Base-by-base conservation (phyloP, 2,888 invertebrate genomes). In the Lottia scabra region DNA sequence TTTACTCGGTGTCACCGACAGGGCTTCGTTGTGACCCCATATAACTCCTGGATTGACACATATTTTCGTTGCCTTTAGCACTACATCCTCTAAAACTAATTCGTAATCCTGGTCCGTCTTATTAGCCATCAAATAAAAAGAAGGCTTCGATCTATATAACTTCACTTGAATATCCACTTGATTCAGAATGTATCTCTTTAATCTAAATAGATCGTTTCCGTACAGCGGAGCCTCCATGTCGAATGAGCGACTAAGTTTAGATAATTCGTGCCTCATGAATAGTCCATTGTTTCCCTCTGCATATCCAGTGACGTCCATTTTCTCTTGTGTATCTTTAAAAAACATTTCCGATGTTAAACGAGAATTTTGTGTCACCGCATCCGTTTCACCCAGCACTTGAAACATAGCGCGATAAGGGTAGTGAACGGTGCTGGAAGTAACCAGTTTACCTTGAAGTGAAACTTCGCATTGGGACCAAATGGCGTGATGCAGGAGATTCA, bases 31-130 rank as follows among this genome's bases (percentile, higher is more conserved):
- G 65, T 74, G 75, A 19, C 68, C 75, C 45, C 71, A 74, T 30
- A 77, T 74, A n/a, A 78, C 71, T 13, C 72, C 75, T 1, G 75
- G 73, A 38, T 76, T 75, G 16, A 76, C 72, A 30, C 30, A 30
- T 6, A 30, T 6, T 30, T 30, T 30, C 30, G 30, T 4, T 30
- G 6, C 30, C 30, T 56, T 68, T 27, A 65, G 19, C 26, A 38
- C 65, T 19, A 65, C 44, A 38, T 65, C 65, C 38, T 65, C 65
- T 27, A 65, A n/a, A 19, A 43, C 19, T 38, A 65, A 43, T 38
- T n/a, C 43, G 30, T 65, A 65, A 44, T 38, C 38, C 38, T 38
- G 30, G 38, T 65, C 65, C 12, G 65, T 19, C 44, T 65, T 65
- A 16, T 65, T 44, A 4, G 65, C 65, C 63, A 73, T 67, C 16